Base-by-base conservation (phyloP, 2,113 vertebrate species). In the Oceanites oceanicus region DNA sequence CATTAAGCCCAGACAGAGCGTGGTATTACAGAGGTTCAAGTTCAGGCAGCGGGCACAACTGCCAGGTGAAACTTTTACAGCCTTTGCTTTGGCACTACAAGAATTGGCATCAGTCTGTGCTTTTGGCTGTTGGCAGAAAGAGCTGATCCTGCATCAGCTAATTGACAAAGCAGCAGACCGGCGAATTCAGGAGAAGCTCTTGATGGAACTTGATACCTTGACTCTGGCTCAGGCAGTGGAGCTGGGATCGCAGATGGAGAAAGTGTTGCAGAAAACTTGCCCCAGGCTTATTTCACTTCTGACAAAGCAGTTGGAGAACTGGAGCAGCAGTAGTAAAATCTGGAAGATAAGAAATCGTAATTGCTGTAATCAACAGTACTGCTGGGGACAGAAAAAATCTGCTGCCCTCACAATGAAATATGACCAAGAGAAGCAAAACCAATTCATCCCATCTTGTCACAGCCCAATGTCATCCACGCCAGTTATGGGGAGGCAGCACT, bases 91-190 rank as follows among this genome's bases (percentile, higher is more conserved):
- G 2, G 86, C 90, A 29, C 45, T 95, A 13, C 93, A 62, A 42
- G 70, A 91, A 8, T 3, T 97, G 80, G 92, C 95, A 55, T 80
- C 94, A 34, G 49, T 11, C n/a, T 90, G 90, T 94, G 86, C 67
- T 84, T 97, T 97, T 95, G 96, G 97, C 38, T 86, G 67, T 32
- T 80, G 92, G 91, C 91, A 92, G 77, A 83, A 97, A 10, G 77
- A 94, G 61, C 56, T 91, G 88, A 65, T 97, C 76, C 89, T 97
- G 78, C 56, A 80, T 19, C 95, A 95, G 76, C 63, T 97, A 2
- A 92, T 13, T 18, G 63, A 78, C 59, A 97, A 80, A 77, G 87
- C 96, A 84, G 92, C 83, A 84, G 94, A 91, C 18, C 10, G 29
- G 71, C 0, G 8, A 59, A 70, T 91, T 81, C 13, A 10, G 61